phyloP scores from a whole-genome alignment of 2,113 vertebrate genomes.

The Xiphorhynchus elegans region DNA sequence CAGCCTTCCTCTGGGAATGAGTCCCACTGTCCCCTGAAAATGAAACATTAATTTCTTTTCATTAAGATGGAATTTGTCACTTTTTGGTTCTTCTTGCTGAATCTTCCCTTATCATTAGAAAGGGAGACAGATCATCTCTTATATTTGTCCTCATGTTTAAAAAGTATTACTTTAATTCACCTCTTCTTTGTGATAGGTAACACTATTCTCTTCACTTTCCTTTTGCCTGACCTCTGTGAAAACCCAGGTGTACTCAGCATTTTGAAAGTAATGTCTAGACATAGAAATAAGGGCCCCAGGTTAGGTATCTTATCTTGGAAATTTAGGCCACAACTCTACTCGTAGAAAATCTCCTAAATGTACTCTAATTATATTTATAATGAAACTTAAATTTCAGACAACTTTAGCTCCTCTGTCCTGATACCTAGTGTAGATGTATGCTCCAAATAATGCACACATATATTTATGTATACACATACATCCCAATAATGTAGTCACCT shows the following conservation, averaged over 20 bases:
- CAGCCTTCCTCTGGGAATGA: background rate
- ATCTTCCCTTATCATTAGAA: background rate
- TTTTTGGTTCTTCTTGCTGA: background rate
- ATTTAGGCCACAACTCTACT: background rate
- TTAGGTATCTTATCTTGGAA: background rate
- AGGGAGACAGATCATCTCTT: background rate
- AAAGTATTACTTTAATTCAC: background rate
- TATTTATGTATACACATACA: background rate
- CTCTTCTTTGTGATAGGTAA: background rate
- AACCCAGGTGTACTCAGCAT: background rate
- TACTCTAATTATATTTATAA: background rate
- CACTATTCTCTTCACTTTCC: background rate
- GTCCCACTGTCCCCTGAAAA: background rate
- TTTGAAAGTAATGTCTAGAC: background rate
- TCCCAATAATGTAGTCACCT: background rate
- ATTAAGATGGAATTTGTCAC: slow-evolving; percentile 34
- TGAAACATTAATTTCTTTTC: background rate
- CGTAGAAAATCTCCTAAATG: background rate
- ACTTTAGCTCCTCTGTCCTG: background rate
- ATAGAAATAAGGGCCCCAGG: background rate
- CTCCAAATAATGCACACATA: background rate
- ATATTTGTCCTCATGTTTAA: background rate
- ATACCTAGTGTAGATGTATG: background rate
- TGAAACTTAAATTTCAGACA: background rate
- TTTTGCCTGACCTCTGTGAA: background rate